phyloP scores from a whole-genome alignment of 2,888 invertebrate species.

The Oxytorus armatus region DNA sequence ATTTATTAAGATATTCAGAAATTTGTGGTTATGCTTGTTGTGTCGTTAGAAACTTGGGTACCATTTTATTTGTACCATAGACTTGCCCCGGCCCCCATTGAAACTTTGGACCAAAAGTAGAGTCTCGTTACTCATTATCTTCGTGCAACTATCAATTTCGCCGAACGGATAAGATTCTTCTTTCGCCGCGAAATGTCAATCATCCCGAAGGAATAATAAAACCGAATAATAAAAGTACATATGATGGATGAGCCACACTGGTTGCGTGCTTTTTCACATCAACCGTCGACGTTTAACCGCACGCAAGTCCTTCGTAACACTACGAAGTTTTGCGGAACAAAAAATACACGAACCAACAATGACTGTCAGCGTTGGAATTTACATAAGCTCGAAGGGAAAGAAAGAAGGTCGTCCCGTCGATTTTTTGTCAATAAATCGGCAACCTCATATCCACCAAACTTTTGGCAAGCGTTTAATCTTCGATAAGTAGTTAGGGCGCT shows the following conservation, averaged over 20 bases:
- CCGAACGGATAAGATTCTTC: background rate
- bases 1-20: too few species aligned
- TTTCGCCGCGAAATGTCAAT: constrained; percentile 20
- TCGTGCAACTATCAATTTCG: constrained; percentile 15
- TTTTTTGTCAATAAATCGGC: too few species aligned
- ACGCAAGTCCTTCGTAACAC: constrained; percentile 6
- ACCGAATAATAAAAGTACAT: constrained; percentile 4
- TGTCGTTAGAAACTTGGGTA: too few species aligned
- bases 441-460: too few species aligned
- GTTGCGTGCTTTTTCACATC: constrained; percentile 17
- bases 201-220: constrained; percentile 20
- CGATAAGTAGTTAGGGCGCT: too few species aligned
- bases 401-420: too few species aligned
- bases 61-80: too few species aligned
- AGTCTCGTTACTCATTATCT: constrained; percentile 18
- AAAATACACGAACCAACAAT: background rate
- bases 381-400: background rate
- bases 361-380: constrained; percentile 11
- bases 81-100: too few species aligned
- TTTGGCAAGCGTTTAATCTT: too few species aligned
- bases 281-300: constrained; percentile 14
- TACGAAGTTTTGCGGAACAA: background rate
- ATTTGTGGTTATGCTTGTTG: too few species aligned
- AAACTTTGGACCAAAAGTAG: too few species aligned
- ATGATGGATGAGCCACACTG: constrained; percentile 1